Evolutionary conservation across 2,113 vertebrate genomes (phyloP), one percentile per base, ranked within the genome.

Genomic region (Hydropotes inermis): DNA sequence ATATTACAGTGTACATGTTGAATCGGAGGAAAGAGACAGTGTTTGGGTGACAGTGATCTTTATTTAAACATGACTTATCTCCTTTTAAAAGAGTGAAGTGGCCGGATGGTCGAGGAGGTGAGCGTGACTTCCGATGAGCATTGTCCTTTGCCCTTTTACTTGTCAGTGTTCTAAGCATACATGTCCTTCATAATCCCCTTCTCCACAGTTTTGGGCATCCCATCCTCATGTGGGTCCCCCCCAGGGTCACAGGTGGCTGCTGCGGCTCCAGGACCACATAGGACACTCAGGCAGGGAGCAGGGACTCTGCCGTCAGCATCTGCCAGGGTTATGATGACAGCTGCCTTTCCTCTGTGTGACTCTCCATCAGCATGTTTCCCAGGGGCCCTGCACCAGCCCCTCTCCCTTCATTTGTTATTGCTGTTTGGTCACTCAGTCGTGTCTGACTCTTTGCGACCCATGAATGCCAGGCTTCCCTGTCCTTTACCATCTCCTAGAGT

Each of bases 1-100:
- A n/a, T 0, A 5, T 6, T 36, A 45, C 50, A 57, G 33, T 1
- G 17, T 23, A 0, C 50, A 7, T 0, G 0, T 1, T 2, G 43
- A 23, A 1, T 28, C 3, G 7, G 86, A 43, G 45, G 52, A 61
- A 47, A 70, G 54, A 58, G 47, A 6, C 28, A 12, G 43, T 6
- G 60, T 83, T 12, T 36, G 67, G 30, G 43, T 50, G 52, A 33
- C 55, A 21, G 17, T 52, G 74, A 45, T 57, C 58, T 0, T 60
- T 3, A 4, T 45, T 58, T 15, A 36, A 61, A 57, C n/a, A 5
- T 0, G 43, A 93, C 23, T 27, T 23, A 54, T n/a, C 70, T 60
- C 86, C 47, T 91, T 85, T 27, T 58, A n/a, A 23, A 43, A 64
- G 76, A 36, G 67, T 14, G 5, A 43, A 60, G 39, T 3, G 23